Evolutionary conservation across 2,113 vertebrate species (phyloP).

Genomic region (Procavia capensis): DNA sequence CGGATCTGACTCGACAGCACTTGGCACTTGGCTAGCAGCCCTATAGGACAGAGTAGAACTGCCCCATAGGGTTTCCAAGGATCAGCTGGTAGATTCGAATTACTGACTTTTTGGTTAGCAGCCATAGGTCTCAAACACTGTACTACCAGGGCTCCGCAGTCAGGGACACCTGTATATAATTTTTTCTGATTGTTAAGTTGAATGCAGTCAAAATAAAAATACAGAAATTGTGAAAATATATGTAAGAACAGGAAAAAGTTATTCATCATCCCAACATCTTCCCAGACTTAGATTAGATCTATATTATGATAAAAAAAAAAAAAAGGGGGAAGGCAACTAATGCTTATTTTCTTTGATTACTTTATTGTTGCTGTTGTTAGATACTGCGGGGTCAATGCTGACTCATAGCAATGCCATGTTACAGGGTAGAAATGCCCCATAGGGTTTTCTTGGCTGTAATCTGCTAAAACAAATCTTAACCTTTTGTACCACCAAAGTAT

Average conservation of each 20-base stretch:
- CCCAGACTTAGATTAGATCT: not conserved
- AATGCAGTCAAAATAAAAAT: not conserved
- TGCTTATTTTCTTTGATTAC: not conserved
- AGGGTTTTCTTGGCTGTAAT: not conserved
- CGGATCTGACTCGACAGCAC: too few species aligned
- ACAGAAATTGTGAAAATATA: not conserved
- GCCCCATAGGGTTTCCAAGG: too few species aligned
- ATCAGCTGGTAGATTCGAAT: too few species aligned
- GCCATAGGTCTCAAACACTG: too few species aligned
- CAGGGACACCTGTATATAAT: not conserved
- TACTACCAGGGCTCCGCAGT: too few species aligned
- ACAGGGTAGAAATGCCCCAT: not conserved
- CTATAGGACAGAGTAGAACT: too few species aligned
- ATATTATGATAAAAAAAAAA: not conserved
- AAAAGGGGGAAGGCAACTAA: not conserved
- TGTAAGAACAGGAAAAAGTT: not conserved
- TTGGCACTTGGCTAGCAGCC: too few species aligned
- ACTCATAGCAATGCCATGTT: not conserved
- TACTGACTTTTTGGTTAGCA: too few species aligned
- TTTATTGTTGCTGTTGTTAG: not conserved
- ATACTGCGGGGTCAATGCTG: not conserved
- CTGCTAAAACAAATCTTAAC: not conserved
- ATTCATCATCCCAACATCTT: not conserved
- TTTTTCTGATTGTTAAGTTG: not conserved
- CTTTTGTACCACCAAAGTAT: not conserved